phyloP scores from a whole-genome alignment of 2,888 invertebrate genomes.

The Thelaira solivaga region DNA sequence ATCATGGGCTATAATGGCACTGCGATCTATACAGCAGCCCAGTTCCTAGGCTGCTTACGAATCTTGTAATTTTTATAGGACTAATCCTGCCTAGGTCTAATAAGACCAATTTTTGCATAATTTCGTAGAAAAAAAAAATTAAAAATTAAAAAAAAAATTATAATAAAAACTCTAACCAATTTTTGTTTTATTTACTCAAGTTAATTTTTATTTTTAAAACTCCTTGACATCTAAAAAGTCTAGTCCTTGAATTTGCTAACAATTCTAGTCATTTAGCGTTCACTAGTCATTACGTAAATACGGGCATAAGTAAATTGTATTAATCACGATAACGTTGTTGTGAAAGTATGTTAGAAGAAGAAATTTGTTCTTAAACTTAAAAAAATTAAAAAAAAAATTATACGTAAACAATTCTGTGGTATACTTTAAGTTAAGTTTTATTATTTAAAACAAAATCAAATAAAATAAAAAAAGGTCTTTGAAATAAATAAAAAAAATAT shows the following conservation, averaged over 20 bases:
- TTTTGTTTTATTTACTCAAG: not conserved
- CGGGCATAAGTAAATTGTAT: slow-evolving; percentile 1
- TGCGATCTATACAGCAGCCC: too few species aligned
- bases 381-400: slow-evolving; percentile 34
- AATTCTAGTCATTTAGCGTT: not conserved
- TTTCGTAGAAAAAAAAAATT: too few species aligned
- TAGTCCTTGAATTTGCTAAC: slow-evolving; percentile 2
- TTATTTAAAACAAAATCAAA: slow-evolving; percentile 18
- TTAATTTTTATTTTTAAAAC: not conserved
- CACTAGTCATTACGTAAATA: slow-evolving; percentile 13
- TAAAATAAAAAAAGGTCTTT: not conserved
- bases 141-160: too few species aligned
- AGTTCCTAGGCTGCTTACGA: too few species aligned
- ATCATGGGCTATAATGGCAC: too few species aligned
- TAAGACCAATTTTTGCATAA: too few species aligned
- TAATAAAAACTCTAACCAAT: not conserved
- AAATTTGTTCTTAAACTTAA: not conserved
- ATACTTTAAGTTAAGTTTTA: slow-evolving; percentile 53
- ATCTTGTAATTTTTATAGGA: too few species aligned
- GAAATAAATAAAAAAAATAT: not conserved
- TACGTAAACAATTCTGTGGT: slow-evolving; percentile 59
- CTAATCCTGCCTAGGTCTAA: too few species aligned
- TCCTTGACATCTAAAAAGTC: not conserved
- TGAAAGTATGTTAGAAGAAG: not conserved
- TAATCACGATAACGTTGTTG: not conserved